Percentiles rank a stretch among this genome's conserved stretches.
These are phyloP conservation scores for Botrylloides violaceus DNA, from an alignment of 23 tunicate species.

Conservation along the genomic window DNA sequence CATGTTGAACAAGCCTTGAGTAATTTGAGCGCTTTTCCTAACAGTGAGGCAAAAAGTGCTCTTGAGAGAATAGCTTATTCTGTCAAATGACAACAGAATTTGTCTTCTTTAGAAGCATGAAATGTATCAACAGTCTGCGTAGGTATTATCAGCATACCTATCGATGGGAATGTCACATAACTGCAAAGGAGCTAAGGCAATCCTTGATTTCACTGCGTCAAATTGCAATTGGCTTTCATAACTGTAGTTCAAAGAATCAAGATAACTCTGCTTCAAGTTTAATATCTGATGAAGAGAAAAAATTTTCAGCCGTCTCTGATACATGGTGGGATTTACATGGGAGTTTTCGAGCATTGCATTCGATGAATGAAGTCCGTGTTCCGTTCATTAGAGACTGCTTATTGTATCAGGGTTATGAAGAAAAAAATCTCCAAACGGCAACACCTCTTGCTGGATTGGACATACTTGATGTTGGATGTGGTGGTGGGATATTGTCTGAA, in stretches of 20 bases:
- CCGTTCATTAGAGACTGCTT: constrained; percentile 85
- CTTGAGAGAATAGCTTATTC: constrained; percentile 18
- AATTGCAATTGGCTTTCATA: no score
- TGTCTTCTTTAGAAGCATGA: no score
- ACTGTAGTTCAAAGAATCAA: no score
- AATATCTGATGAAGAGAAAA: neutral
- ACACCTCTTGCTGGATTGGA: constrained; percentile 60
- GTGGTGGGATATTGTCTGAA: constrained; percentile 91
- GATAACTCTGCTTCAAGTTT: no score
- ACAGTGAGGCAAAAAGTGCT: constrained; percentile 6
- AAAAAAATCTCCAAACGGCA: constrained; percentile 3
- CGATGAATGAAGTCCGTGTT: constrained; percentile 80
- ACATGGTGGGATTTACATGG: constrained; percentile 84
- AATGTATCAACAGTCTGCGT: no score
- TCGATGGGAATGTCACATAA: no score
- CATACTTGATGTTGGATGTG: constrained; percentile 96
- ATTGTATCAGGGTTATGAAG: constrained; percentile 50
- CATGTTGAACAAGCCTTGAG: constrained; percentile 23
- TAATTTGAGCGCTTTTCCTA: neutral
- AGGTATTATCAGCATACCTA: no score
- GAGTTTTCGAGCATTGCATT: constrained; percentile 61
- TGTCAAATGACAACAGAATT: neutral
- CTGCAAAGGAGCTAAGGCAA: no score
- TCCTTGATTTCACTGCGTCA: no score
- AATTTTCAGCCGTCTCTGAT: constrained; percentile 7